Evolutionary conservation across 2,888 invertebrate genomes (phyloP), one percentile per base, ranked within the genome.

Genomic region (Tenthredo amoena): DNA sequence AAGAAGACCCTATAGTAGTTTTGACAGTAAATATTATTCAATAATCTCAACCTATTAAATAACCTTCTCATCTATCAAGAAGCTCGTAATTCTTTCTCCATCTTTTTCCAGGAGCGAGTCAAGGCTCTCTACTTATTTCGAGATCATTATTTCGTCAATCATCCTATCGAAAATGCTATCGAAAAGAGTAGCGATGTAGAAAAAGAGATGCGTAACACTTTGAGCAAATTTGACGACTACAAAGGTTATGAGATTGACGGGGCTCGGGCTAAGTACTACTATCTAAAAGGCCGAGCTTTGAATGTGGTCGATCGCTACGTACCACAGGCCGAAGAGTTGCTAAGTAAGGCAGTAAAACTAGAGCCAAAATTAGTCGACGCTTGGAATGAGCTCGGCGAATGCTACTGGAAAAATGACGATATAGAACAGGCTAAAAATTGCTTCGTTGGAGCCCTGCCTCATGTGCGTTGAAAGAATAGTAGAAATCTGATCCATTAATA

Each of bases 351-450:
- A 4, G 97, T 98, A 0, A 98, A 98, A 92, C 94, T 98, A 65
- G 97, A 98, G 91, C 97, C 98, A 0, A 96, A 96, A 88, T 93
- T 97, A 84, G 95, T 97, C 0, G 96, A 96, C 84, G 98, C 98
- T 0, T 98, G 98, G 98, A 98, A 98, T 91, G 97, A 98, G 92
- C 94, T 98, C 0, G 98, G 98, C 0, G 98, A 98, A 93, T 97
- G 97, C 91, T 97, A 97, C 92, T 98, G 97, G 96, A 98, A 98
- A 93, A 97, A 97, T 91, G 96, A 96, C 91, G 97, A 98, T 91
- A 94, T 97, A 7, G 95, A 95, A 87, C 97, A 97, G 90, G 97
- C 98, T 0, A 96, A 96, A 90, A 97, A 96, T 89, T 98, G 98
- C 93, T 98, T 98, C 93, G 95, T 96, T 89, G 96, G 97, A 79